A percentile compares a stretch with the other conserved stretches of the same genome.
Conservation (phyloP, 2,797 vertebrate species). For the Mus spretus region DNA sequence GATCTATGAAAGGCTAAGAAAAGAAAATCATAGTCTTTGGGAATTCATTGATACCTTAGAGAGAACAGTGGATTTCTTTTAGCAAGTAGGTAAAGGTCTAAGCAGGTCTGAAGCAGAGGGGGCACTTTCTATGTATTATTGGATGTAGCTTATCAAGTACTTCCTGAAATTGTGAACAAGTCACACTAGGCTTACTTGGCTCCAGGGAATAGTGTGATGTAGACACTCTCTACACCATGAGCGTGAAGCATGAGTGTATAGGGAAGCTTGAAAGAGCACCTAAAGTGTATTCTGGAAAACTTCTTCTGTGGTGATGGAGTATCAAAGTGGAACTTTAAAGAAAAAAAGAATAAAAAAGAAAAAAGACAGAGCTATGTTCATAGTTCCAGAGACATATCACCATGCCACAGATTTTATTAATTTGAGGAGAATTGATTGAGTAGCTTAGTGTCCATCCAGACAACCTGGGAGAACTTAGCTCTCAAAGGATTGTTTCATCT, state of each 20-base stretch:
- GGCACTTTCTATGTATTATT: neutral
- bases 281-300: neutral
- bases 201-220: neutral
- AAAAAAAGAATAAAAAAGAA: no score
- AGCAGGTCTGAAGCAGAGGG: neutral
- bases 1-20: neutral
- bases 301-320: neutral
- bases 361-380: neutral
- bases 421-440: neutral
- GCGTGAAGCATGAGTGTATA: neutral
- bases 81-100: neutral
- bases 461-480: neutral
- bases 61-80: neutral
- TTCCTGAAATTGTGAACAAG: neutral
- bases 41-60: conserved; percentile 1
- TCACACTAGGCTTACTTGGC: neutral
- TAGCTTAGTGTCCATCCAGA: neutral
- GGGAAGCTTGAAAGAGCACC: neutral
- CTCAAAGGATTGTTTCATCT: neutral
- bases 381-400: neutral
- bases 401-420: neutral
- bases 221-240: neutral
- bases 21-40: neutral
- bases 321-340: neutral
- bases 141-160: neutral